phyloP scores from a whole-genome alignment of 2,888 invertebrate genomes.

The Biston stratarius region DNA sequence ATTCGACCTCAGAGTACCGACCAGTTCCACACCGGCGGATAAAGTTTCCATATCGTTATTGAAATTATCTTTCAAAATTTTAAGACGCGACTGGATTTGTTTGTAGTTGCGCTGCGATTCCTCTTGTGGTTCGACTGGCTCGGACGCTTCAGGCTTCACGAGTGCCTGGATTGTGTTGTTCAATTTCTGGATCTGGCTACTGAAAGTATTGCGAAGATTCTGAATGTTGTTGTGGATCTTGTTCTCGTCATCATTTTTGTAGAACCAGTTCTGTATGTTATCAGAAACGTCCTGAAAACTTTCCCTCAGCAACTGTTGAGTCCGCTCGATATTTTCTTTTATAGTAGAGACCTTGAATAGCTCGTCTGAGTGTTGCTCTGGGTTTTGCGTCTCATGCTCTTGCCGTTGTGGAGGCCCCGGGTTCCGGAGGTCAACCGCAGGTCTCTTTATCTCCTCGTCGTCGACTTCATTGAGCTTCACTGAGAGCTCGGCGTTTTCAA shows the following conservation, averaged over 20 bases:
- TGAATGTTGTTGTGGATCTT: constrained; percentile 64
- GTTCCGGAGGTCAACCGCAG: constrained; percentile 67
- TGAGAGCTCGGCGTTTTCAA: constrained; percentile 56
- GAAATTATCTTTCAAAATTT: constrained; percentile 65
- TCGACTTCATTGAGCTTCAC: constrained; percentile 52
- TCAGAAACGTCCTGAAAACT: constrained; percentile 64
- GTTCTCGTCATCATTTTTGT: constrained; percentile 62
- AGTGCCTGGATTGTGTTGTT: constrained; percentile 63
- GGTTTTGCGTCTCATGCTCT: constrained; percentile 77
- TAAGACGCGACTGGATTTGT: constrained; percentile 55
- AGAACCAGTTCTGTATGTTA: constrained; percentile 63
- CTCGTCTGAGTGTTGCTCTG: constrained; percentile 62
- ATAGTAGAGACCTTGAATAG: constrained; percentile 58
- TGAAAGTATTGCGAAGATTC: constrained; percentile 62
- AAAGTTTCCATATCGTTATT: constrained; percentile 64
- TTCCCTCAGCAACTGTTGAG: constrained; percentile 56
- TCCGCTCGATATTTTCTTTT: constrained; percentile 63
- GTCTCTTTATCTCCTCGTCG: constrained; percentile 60
- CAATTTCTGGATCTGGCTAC: constrained; percentile 64
- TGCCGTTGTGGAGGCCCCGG: constrained; percentile 77
- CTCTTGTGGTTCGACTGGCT: constrained; percentile 36
- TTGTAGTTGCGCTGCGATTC: constrained; percentile 50
- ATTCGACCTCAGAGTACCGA: constrained; percentile 61
- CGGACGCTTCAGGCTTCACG: constrained; percentile 23
- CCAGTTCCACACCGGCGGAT: constrained; percentile 62